These are phyloP conservation scores for Elachura formosa DNA, from an alignment of 2,113 vertebrate genomes.

Conservation along the genomic window DNA sequence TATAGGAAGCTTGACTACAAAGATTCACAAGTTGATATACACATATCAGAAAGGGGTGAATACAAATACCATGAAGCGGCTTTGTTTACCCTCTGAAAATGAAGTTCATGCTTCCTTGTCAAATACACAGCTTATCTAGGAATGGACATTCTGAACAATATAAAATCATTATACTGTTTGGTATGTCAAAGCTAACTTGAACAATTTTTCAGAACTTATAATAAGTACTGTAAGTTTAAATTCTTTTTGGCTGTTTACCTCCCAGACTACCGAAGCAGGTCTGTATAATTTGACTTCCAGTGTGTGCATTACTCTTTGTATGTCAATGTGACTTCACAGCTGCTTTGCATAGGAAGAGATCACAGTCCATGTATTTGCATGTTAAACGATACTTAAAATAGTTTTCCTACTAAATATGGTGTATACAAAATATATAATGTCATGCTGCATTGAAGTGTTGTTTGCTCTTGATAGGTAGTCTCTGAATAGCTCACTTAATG, in stretches of 20 bases:
- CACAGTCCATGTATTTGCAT: background rate
- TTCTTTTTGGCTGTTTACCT: background rate
- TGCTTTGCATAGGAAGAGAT: background rate
- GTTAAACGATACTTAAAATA: background rate
- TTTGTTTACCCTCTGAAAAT: background rate
- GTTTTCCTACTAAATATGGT: background rate
- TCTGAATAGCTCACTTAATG: background rate
- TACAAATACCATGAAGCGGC: background rate
- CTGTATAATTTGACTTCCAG: background rate
- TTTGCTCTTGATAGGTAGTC: background rate
- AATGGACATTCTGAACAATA: background rate
- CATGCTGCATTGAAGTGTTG: background rate
- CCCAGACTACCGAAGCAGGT: background rate
- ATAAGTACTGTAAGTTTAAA: background rate
- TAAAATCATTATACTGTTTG: background rate
- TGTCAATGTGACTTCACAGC: background rate
- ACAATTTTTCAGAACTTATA: background rate
- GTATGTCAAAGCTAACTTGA: background rate
- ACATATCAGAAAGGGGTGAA: background rate
- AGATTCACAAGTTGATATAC: background rate
- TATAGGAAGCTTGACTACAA: background rate
- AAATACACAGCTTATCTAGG: background rate
- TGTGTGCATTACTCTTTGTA: background rate
- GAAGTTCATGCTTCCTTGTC: background rate
- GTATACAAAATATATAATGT: background rate